A percentile compares a stretch with the other conserved stretches of the same genome.
phyloP scores from a whole-genome alignment of 1,140 invertebrate species.

The Trissolcus basalis region DNA sequence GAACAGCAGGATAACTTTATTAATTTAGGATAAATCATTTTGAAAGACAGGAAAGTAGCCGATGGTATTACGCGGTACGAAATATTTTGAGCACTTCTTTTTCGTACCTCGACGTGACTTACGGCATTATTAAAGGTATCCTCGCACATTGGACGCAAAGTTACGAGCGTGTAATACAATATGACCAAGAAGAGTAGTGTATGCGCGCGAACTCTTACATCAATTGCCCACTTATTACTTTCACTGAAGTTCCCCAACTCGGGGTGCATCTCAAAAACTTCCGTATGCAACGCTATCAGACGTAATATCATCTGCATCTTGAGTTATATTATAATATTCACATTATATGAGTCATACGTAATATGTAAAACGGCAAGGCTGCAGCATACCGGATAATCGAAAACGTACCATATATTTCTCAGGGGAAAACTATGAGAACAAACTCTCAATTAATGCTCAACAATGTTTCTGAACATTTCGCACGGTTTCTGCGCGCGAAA shows the following conservation, averaged over 20 bases:
- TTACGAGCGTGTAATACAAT: slow-evolving; percentile 50
- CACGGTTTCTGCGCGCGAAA: too few species aligned
- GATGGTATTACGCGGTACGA: slow-evolving; percentile 5
- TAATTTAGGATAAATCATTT: too few species aligned
- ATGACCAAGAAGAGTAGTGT: slow-evolving; percentile 32
- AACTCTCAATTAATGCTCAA: too few species aligned
- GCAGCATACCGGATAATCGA: slow-evolving; percentile 2
- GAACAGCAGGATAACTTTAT: too few species aligned
- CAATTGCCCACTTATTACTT: slow-evolving; percentile 59
- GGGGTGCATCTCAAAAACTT: slow-evolving; percentile 11
- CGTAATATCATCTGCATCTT: slow-evolving; percentile 10
- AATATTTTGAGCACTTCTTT: slow-evolving; percentile 23
- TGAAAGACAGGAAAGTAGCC: too few species aligned
- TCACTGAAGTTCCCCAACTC: slow-evolving; percentile 51
- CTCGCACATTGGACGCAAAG: slow-evolving; percentile 14
- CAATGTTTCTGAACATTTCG: too few species aligned
- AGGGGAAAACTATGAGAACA: background rate
- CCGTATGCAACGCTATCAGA: slow-evolving; percentile 12
- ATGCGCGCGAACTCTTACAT: slow-evolving; percentile 56
- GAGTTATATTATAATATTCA: slow-evolving; percentile 16
- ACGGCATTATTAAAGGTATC: slow-evolving; percentile 24
- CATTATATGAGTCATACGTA: slow-evolving; percentile 23
- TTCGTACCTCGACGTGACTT: slow-evolving; percentile 24
- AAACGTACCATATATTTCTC: background rate
- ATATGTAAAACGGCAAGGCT: background rate